These are phyloP conservation scores for Leptopilina boulardi DNA, from an alignment of 1,140 invertebrate species.

Conservation along the genomic window DNA sequence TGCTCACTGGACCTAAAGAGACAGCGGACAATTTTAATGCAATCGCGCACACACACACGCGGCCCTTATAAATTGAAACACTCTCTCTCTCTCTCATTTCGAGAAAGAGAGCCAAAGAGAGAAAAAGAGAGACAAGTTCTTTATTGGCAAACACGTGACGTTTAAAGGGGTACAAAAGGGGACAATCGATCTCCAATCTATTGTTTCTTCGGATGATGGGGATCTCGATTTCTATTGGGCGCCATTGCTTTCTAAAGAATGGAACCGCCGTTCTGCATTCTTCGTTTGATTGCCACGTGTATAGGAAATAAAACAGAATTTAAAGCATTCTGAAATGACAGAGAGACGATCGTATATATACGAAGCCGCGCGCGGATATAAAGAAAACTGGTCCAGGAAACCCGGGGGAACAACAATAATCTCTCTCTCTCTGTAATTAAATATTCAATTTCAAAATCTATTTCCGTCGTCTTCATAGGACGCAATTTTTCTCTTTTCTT, in stretches of 20 bases:
- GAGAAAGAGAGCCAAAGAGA: neutral
- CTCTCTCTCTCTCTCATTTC: slow-evolving; percentile 24
- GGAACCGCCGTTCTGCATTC: slow-evolving; percentile 20
- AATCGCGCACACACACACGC: slow-evolving; percentile 3
- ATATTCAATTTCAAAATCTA: neutral
- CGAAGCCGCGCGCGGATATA: too few relatives aligned
- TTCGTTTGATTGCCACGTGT: slow-evolving; percentile 31
- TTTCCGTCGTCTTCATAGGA: too few relatives aligned
- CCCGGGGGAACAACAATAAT: neutral
- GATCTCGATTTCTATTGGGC: slow-evolving; percentile 25
- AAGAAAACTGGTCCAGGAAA: slow-evolving; percentile 18
- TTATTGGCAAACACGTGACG: slow-evolving; percentile 27
- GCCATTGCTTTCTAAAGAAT: slow-evolving; percentile 14
- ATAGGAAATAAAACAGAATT: slow-evolving; percentile 29
- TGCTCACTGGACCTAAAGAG: slow-evolving; percentile 32
- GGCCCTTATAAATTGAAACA: slow-evolving; percentile 28
- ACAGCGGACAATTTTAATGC: slow-evolving; percentile 24
- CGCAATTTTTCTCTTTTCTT: too few relatives aligned
- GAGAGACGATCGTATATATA: neutral
- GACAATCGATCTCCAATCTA: slow-evolving; percentile 25
- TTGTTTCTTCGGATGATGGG: slow-evolving; percentile 32
- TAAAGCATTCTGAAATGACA: slow-evolving; percentile 30
- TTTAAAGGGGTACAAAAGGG: slow-evolving; percentile 30
- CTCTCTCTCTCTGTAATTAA: neutral
- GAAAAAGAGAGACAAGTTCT: neutral